These are phyloP conservation scores for Hylaeus volcanicus DNA, from an alignment of 1,140 invertebrate genomes.

Conservation along the genomic window DNA sequence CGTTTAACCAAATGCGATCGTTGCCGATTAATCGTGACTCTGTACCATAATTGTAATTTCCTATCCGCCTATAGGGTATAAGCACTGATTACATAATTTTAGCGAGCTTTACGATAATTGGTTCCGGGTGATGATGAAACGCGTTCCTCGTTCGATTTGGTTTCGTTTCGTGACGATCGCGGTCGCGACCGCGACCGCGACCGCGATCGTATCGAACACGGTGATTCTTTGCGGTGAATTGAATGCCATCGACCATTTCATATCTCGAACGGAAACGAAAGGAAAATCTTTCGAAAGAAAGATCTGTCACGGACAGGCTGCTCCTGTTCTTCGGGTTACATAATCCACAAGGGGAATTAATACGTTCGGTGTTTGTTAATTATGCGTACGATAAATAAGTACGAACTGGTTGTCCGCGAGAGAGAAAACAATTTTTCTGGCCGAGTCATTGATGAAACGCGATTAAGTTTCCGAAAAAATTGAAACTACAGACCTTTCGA, in stretches of 20 bases:
- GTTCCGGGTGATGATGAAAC: not conserved
- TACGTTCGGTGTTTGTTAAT: slow-evolving; percentile 29
- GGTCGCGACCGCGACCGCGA: no score
- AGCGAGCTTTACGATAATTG: not conserved
- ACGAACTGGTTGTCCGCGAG: slow-evolving; percentile 1
- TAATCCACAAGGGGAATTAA: slow-evolving; percentile 27
- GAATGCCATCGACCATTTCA: no score
- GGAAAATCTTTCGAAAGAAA: no score
- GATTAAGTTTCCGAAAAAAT: not conserved
- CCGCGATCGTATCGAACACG: not conserved
- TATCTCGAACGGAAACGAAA: no score
- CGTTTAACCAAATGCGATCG: slow-evolving; percentile 1
- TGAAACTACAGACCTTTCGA: not conserved
- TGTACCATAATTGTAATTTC: slow-evolving; percentile 35
- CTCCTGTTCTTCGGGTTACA: not conserved
- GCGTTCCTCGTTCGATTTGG: not conserved
- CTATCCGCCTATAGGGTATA: not conserved
- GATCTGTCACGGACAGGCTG: no score
- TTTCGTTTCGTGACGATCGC: no score
- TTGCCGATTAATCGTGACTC: slow-evolving; percentile 18
- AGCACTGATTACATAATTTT: slow-evolving; percentile 28
- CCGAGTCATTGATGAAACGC: slow-evolving; percentile 15
- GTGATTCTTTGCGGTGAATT: not conserved
- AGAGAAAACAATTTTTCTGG: slow-evolving; percentile 18
- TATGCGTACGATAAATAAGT: slow-evolving; percentile 41